Base-by-base conservation (phyloP, 1,140 invertebrate species). In the Platyscapa corneri region DNA sequence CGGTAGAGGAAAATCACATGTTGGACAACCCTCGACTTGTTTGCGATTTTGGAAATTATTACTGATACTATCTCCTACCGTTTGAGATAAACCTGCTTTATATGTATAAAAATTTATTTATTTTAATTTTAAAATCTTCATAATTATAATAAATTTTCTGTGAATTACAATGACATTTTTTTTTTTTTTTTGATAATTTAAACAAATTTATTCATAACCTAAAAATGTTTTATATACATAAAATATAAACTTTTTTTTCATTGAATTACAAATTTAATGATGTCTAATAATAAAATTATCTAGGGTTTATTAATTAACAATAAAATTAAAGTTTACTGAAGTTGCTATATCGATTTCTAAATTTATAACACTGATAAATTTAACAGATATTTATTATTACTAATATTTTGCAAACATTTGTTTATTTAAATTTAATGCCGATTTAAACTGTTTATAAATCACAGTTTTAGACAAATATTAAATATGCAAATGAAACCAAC, bases 1-100 rank as follows among this genome's bases (percentile, higher is more conserved):
- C 8, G 92, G 90, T 56, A 93, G 85, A 46, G 90, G 88, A 86
- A 88, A 89, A 53, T 93, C 90, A 64, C 92, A 93, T 53, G 92
- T 84, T n/a, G 92, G 90, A 81, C 92, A 93, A 70, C 86, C 85
- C 49, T 83, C 81, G 60, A 56, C 0, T 64, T 53, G 86, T 2
- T 56, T 67, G 37, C 82, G 76, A 56, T 46, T 64, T 53, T 39
- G 67, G 46, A 72, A 83, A 34, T 18, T 3, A 18, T 70, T 76
- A n/a, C 32, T 34, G 49, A 14, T 32, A 30, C 53, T 32, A 32
- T 79, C 77, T 42, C 77, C 30, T 32, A 37, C 65, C 12, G n/a
- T 2, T 18, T 27, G 64, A 64, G 78, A 81, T n/a, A 14, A 46
- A 0, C 78, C 84, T 85, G 56, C 16, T 53, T 10, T 53, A 53